Conservation (phyloP, 2,888 invertebrate genomes). For the Phyllotreta cruciferae region DNA sequence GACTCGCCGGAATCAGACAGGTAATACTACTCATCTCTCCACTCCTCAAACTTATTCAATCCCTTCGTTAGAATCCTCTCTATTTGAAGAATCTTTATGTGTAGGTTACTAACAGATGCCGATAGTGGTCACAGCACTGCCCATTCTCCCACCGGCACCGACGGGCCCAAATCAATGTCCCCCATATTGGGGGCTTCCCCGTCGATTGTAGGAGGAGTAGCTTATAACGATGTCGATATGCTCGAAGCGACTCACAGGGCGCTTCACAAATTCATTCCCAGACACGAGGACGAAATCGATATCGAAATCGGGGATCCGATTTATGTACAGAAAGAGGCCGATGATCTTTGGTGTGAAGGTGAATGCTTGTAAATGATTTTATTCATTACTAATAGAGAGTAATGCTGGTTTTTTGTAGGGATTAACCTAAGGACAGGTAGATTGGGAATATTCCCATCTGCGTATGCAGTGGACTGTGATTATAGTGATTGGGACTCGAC, state of each 20-base stretch:
- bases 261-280: conserved; percentile 92
- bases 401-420: conserved; percentile 64
- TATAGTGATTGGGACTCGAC: conserved; percentile 94
- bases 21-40: conserved; percentile 23
- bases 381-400: not conserved
- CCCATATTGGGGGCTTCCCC: conserved; percentile 67
- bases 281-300: conserved; percentile 95
- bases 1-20: conserved; percentile 87
- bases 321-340: conserved; percentile 94
- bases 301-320: conserved; percentile 97
- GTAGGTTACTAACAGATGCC: conserved; percentile 74
- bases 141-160: conserved; percentile 78
- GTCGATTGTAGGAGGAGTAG: conserved; percentile 74
- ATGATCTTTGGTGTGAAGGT: conserved; percentile 99
- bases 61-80: no score
- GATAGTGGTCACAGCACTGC: conserved; percentile 93
- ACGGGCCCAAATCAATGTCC: conserved; percentile 86
- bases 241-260: conserved; percentile 95
- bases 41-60: not conserved
- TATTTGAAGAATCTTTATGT: no score
- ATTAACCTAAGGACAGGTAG: conserved; percentile 93
- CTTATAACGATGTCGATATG: conserved; percentile 68
- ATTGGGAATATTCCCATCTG: conserved; percentile 93
- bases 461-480: conserved; percentile 96
- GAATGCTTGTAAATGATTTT: conserved; percentile 31